Evolutionary conservation across 2,113 vertebrate species (phyloP).

Genomic region (Gavialis gangeticus): DNA sequence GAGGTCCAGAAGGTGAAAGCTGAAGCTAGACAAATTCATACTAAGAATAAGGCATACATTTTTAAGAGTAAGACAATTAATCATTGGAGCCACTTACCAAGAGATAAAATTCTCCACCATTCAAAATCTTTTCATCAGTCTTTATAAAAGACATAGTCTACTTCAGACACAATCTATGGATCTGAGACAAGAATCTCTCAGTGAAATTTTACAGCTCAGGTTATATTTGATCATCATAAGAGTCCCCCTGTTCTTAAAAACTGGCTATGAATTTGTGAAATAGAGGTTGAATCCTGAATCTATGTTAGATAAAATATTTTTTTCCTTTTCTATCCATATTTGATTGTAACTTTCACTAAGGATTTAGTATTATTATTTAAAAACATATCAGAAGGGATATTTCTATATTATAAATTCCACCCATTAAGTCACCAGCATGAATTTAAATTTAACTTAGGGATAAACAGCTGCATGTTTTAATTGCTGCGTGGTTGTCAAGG

Average conservation of each 20-base stretch:
- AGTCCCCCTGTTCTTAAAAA: too few species aligned
- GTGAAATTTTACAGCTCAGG: too few species aligned
- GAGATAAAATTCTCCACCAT: neutral
- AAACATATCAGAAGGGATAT: neutral
- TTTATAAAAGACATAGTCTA: neutral
- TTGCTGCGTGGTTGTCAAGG: neutral
- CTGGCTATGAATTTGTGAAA: too few species aligned
- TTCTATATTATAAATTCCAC: neutral
- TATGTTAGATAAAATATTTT: neutral
- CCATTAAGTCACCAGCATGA: neutral
- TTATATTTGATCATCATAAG: too few species aligned
- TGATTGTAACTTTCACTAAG: neutral
- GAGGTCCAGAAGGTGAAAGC: neutral
- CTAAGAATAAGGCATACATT: neutral
- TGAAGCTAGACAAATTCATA: neutral
- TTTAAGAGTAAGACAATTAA: neutral
- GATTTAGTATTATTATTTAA: conserved; percentile 7
- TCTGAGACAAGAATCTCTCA: neutral
- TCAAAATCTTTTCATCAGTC: neutral
- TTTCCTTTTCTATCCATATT: neutral
- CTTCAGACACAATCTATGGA: neutral
- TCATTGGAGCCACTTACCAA: neutral
- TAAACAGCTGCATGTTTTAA: neutral
- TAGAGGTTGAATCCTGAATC: neutral
- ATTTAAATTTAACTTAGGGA: neutral